phyloP scores from a whole-genome alignment of 2,888 invertebrate genomes.

The Brenthis ino region DNA sequence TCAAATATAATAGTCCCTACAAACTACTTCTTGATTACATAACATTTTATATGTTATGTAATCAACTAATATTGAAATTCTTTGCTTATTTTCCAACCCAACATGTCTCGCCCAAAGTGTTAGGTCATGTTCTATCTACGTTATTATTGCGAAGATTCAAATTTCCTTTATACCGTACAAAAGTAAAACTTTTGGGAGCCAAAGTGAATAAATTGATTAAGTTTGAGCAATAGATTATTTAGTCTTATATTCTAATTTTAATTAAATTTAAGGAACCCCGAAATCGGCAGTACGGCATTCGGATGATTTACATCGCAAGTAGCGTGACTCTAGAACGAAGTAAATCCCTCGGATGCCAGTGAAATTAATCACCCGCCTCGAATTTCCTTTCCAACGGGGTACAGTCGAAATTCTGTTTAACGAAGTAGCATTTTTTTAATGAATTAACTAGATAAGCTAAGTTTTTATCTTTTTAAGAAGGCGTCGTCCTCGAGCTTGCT shows the following conservation, averaged over 20 bases:
- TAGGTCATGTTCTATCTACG: no score
- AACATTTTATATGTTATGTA: no score
- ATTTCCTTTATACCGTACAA: no score
- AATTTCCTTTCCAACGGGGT: conserved; percentile 52
- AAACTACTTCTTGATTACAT: no score
- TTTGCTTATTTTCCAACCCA: no score
- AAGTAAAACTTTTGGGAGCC: not conserved
- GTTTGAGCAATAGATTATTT: no score
- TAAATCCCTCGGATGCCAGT: conserved; percentile 64
- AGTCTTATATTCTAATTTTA: conserved; percentile 17
- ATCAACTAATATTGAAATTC: no score
- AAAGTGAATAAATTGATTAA: no score
- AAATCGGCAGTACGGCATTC: conserved; percentile 44
- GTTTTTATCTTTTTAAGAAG: conserved; percentile 11
- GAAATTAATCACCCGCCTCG: conserved; percentile 66
- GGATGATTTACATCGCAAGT: conserved; percentile 65
- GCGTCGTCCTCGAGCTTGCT: not conserved
- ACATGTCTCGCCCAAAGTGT: no score
- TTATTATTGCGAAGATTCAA: no score
- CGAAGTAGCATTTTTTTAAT: conserved; percentile 47
- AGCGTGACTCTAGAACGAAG: conserved; percentile 65
- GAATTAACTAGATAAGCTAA: conserved; percentile 40
- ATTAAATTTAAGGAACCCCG: conserved; percentile 36
- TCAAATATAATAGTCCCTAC: no score
- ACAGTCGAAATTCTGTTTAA: conserved; percentile 55